phyloP scores from a whole-genome alignment of 2,113 vertebrate species.

The Poeciliopsis prolifica region DNA sequence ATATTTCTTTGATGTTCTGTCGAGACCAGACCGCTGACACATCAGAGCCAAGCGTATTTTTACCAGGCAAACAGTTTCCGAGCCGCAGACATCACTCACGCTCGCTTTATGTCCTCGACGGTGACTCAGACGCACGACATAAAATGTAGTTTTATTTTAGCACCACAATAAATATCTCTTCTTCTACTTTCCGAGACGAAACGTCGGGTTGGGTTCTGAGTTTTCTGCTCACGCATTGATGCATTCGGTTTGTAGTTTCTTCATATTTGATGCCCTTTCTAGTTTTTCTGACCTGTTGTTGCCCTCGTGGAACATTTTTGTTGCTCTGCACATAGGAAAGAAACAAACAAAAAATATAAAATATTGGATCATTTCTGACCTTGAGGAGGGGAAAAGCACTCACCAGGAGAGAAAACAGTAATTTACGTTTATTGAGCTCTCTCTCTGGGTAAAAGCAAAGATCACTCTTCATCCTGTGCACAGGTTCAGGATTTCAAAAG shows the following conservation, averaged over 20 bases:
- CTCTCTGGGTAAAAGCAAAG: background rate
- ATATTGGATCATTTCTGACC: background rate
- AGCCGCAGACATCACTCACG: constrained; percentile 25
- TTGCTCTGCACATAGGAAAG: background rate
- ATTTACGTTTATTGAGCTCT: background rate
- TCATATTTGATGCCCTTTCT: background rate
- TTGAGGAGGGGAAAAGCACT: background rate
- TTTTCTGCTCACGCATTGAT: background rate
- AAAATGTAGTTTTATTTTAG: constrained; percentile 4
- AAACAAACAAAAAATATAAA: too few relatives aligned
- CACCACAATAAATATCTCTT: background rate
- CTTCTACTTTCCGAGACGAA: background rate
- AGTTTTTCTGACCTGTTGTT: background rate
- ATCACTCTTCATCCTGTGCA: background rate
- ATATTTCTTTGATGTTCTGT: constrained; percentile 21
- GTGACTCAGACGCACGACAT: constrained; percentile 5
- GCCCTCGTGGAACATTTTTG: background rate
- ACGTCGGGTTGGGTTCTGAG: background rate
- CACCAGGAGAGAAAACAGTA: background rate
- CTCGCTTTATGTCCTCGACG: constrained; percentile 22
- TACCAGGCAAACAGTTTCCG: constrained; percentile 27
- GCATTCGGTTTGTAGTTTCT: constrained; percentile 6
- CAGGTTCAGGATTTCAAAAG: constrained; percentile 6
- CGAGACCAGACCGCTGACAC: constrained; percentile 41
- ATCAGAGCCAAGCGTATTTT: constrained; percentile 39